Conservation (phyloP, 2,888 invertebrate genomes). For the Ditula angustiorana region DNA sequence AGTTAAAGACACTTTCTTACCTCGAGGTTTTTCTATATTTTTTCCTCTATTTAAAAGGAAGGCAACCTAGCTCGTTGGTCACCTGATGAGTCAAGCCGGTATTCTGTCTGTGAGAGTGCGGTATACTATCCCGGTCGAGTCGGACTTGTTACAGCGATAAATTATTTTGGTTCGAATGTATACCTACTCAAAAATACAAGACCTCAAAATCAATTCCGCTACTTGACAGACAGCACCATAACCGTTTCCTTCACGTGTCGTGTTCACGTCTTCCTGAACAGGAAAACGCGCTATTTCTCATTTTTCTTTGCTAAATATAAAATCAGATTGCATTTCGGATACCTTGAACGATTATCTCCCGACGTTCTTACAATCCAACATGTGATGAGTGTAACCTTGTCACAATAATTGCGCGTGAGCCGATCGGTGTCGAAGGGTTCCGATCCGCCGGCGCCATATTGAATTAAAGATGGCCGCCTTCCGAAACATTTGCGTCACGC, state of each 20-base stretch:
- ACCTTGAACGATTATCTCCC: not conserved
- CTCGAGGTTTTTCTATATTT: too few relatives aligned
- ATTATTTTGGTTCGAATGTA: not conserved
- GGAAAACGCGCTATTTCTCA: not conserved
- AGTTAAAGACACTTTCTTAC: not conserved
- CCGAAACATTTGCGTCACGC: constrained; percentile 7
- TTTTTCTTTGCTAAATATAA: not conserved
- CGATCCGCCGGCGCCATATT: constrained; percentile 29
- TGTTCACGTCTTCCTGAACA: not conserved
- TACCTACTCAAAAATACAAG: not conserved
- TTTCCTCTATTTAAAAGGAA: too few relatives aligned
- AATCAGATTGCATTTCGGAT: not conserved
- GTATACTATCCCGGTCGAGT: too few relatives aligned
- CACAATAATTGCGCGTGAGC: constrained; percentile 25
- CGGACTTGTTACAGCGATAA: too few relatives aligned
- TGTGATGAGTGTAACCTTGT: constrained; percentile 3
- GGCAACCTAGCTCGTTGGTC: too few relatives aligned
- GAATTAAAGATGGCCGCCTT: constrained; percentile 31
- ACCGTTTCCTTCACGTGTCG: not conserved
- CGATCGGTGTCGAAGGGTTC: not conserved
- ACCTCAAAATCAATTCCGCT: not conserved
- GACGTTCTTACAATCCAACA: not conserved
- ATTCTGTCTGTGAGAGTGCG: too few relatives aligned
- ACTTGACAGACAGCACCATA: not conserved
- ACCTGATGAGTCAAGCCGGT: too few relatives aligned